Evolutionary conservation across 1,140 invertebrate species (phyloP).

Genomic region (Brachionus manjavacas): DNA sequence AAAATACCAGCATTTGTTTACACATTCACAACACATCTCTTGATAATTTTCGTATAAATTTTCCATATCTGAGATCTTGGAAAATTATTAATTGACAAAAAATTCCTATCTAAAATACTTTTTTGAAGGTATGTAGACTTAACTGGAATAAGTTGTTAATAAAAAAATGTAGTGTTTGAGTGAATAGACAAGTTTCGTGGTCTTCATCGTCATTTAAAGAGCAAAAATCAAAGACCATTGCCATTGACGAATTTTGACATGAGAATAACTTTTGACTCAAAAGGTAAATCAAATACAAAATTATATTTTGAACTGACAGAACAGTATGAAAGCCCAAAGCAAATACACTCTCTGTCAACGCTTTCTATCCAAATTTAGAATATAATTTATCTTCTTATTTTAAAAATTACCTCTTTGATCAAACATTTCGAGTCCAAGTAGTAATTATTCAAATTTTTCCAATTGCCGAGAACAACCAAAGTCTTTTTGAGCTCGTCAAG

Average conservation of each 20-base stretch:
- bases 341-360: not conserved
- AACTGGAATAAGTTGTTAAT: not conserved
- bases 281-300: not conserved
- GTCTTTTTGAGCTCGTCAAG: not conserved
- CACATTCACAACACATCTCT: not conserved
- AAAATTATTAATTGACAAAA: not conserved
- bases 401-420: not conserved
- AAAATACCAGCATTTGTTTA: conserved; percentile 16
- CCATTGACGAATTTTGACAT: not conserved
- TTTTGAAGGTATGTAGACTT: not conserved
- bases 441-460: not conserved
- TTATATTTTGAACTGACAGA: not conserved
- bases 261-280: not conserved
- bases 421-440: not conserved
- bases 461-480: not conserved
- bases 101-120: not conserved
- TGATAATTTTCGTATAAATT: not conserved
- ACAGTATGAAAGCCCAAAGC: not conserved
- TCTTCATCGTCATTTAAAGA: not conserved
- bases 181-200: not conserved
- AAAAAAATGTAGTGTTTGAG: not conserved
- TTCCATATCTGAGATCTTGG: not conserved
- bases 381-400: not conserved
- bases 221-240: not conserved
- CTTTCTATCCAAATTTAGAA: not conserved